Conservation (phyloP, 2,797 vertebrate species). For the Ceryle rudis region DNA sequence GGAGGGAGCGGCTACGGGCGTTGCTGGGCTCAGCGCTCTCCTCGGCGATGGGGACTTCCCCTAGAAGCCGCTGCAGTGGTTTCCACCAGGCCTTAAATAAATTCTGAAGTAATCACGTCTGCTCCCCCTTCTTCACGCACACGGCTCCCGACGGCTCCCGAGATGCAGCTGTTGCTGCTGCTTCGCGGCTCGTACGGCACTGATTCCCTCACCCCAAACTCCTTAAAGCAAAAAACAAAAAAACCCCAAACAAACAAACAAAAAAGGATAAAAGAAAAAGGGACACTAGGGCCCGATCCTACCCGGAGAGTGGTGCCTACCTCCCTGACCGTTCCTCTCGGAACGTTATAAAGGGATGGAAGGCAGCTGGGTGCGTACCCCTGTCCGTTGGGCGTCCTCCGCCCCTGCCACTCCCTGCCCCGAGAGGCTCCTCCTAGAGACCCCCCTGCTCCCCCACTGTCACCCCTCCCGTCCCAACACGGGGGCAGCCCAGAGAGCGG, state of each 20-base stretch:
- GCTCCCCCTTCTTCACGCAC: conserved; percentile 76
- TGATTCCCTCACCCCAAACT: background rate
- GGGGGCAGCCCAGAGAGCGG: too few relatives aligned
- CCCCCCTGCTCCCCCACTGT: too few relatives aligned
- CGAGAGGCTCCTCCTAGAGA: background rate
- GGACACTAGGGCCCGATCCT: background rate
- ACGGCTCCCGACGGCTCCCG: conserved; percentile 53
- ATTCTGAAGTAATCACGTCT: conserved; percentile 84
- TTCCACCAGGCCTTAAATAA: conserved; percentile 85
- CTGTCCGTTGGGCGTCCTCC: background rate
- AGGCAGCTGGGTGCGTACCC: too few relatives aligned
- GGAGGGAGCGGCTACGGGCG: background rate
- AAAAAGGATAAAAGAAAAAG: background rate
- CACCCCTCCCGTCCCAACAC: background rate
- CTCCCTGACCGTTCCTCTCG: background rate
- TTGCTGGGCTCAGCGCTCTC: background rate
- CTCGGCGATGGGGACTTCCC: conserved; percentile 76
- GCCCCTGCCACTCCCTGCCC: background rate
- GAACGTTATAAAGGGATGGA: background rate
- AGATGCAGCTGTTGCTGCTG: conserved; percentile 21
- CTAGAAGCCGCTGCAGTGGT: conserved; percentile 83
- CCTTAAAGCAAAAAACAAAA: rapidly evolving
- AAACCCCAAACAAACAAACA: too few relatives aligned
- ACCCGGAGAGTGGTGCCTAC: background rate
- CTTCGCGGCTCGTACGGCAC: background rate